These are phyloP conservation scores for Coptotermes formosanus DNA, from an alignment of 1,140 invertebrate species.

Conservation along the genomic window DNA sequence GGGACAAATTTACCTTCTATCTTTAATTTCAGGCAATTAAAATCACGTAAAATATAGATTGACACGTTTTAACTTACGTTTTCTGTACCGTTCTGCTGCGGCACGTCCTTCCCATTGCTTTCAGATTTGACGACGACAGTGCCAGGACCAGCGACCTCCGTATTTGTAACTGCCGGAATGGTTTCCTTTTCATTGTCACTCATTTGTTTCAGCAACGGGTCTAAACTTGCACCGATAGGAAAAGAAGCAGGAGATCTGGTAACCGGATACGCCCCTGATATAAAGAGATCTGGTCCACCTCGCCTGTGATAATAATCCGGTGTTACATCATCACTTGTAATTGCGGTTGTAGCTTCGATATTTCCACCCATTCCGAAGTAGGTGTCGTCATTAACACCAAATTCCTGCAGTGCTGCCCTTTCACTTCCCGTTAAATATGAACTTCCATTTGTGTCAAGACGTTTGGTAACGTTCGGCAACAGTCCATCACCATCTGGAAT, in stretches of 20 bases:
- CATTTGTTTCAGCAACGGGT: constrained; percentile 25
- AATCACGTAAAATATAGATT: not conserved
- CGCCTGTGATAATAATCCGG: not conserved
- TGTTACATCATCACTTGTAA: too few species aligned
- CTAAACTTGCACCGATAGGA: constrained; percentile 11
- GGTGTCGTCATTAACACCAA: not conserved
- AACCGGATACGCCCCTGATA: constrained; percentile 24
- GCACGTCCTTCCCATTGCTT: too few species aligned
- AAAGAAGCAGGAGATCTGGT: not conserved
- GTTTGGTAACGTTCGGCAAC: too few species aligned
- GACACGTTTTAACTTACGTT: not conserved
- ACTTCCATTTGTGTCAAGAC: too few species aligned
- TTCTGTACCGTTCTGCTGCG: not conserved
- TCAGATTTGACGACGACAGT: too few species aligned
- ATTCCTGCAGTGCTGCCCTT: too few species aligned
- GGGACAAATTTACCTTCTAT: too few species aligned
- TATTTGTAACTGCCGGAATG: not conserved
- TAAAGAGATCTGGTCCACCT: constrained; percentile 23
- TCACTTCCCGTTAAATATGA: too few species aligned
- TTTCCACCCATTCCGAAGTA: not conserved
- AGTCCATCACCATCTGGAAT: too few species aligned
- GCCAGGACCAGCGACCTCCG: not conserved
- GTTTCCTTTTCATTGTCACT: not conserved
- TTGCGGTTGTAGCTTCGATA: not conserved
- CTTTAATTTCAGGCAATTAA: too few species aligned